Evolutionary conservation across 2,797 vertebrate genomes (phyloP), one percentile per base, ranked within the genome.

Genomic region (Hapalemur alaotrensis): DNA sequence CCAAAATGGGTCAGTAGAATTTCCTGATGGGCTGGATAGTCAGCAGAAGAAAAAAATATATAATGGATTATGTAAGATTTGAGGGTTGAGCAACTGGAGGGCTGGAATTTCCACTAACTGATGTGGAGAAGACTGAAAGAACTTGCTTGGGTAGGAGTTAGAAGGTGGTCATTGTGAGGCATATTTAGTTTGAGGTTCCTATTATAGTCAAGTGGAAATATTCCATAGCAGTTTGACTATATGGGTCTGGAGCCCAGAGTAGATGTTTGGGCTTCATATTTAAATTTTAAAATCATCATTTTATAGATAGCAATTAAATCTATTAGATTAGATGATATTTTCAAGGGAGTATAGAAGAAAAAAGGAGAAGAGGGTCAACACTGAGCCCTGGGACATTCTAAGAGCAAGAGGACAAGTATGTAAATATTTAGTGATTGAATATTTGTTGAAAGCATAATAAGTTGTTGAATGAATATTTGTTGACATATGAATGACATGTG

Each of bases 381-480:
- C 1, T 61, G 73, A 87, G 14, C 11, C 25, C 22, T 10, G 30
- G 25, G 15, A 23, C 18, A 88, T 52, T 73, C 9, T 18, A 94
- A 81, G 25, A 70, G 23, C 48, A 81, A 72, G 20, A 89, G 12
- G 3, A 38, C 28, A 72, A 91, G 11, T 43, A 15, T 90, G 57
- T 79, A n/a, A 1, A 1, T n/a, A 43, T 78, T 75, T 80, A 23
- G 17, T 32, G 57, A 93, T 2, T 46, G 81, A 91, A 25, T 79
- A 85, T 89, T 82, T 97, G 25, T 46, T 91, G 30, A 89, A 90
- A 95, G 41, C 5, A 28, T 78, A 84, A 69, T 14, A 65, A 70
- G 8, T 43, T 85, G 3, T 63, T 82, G 30, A 48, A 67, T 69
- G 67, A 87, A 79, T 86, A 54, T 76, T 41, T 80, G 30, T 25